phyloP scores from a whole-genome alignment of 1,140 invertebrate species.

The Drosophila ohnishii region DNA sequence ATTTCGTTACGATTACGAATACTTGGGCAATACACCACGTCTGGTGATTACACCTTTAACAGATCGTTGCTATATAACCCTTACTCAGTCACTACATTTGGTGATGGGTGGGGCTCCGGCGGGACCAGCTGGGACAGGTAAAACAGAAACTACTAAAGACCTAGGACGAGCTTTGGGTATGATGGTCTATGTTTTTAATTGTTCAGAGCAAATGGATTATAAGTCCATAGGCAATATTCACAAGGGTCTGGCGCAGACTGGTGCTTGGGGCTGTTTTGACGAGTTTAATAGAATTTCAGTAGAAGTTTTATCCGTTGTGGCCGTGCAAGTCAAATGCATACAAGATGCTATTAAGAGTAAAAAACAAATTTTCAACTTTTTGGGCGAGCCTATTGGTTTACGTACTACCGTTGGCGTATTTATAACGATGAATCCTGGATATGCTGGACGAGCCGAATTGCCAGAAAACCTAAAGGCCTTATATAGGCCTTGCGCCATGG shows the following conservation, averaged over 20 bases:
- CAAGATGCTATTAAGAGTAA: conserved; percentile 93
- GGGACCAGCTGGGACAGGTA: conserved; percentile 84
- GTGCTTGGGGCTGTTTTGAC: conserved; percentile 98
- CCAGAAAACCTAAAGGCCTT: conserved; percentile 83
- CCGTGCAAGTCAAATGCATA: conserved; percentile 92
- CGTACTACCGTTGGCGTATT: conserved; percentile 94
- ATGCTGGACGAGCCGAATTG: conserved; percentile 93
- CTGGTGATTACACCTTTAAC: conserved; percentile 9
- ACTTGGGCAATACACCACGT: conserved; percentile 79
- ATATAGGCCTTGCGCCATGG: conserved; percentile 94
- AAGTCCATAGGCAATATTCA: conserved; percentile 96
- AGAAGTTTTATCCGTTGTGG: conserved; percentile 96
- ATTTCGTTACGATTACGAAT: conserved; percentile 96
- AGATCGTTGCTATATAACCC: conserved; percentile 11
- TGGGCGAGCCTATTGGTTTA: conserved; percentile 91
- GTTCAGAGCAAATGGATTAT: conserved; percentile 98
- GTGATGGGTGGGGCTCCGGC: conserved; percentile 6
- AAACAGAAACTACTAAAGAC: conserved; percentile 97
- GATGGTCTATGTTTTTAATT: conserved; percentile 98
- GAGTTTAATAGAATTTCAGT: conserved; percentile 97
- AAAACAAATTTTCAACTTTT: conserved; percentile 91
- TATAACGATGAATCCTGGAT: conserved; percentile 97
- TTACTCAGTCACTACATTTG: conserved; percentile 9
- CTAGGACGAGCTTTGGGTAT: conserved; percentile 94
- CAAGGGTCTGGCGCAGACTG: conserved; percentile 93